Conservation (phyloP, 2,113 vertebrate genomes). For the Oceanites oceanicus region DNA sequence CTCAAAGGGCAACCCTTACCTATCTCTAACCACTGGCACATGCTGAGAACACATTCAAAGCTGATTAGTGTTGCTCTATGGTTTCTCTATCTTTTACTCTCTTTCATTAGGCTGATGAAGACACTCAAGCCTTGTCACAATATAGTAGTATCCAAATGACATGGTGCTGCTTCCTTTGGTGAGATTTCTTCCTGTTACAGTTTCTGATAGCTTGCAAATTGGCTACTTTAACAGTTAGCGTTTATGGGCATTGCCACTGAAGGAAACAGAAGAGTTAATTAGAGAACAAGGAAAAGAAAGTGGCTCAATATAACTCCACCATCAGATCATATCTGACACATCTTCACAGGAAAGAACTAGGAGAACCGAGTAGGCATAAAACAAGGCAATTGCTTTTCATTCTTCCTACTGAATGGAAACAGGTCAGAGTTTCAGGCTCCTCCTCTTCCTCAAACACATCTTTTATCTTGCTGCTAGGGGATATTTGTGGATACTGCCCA, state of each 20-base stretch:
- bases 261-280: neutral
- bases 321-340: neutral
- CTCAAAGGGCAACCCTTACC: neutral
- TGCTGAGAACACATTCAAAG: neutral
- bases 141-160: neutral
- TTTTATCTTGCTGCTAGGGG: neutral
- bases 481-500: neutral
- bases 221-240: neutral
- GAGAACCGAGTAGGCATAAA: neutral
- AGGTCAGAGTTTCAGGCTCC: neutral
- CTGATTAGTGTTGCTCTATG: neutral
- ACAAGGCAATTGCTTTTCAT: neutral
- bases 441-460: neutral
- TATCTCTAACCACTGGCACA: neutral
- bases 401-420: neutral
- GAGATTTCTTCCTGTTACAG: neutral
- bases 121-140: neutral
- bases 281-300: neutral
- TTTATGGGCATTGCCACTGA: neutral
- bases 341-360: neutral
- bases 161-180: neutral
- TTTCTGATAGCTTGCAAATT: neutral
- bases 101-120: neutral
- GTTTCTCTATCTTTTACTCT: neutral
- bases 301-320: neutral